These are phyloP conservation scores for Lophius americanus DNA, from an alignment of 2,797 vertebrate species.

Conservation along the genomic window DNA sequence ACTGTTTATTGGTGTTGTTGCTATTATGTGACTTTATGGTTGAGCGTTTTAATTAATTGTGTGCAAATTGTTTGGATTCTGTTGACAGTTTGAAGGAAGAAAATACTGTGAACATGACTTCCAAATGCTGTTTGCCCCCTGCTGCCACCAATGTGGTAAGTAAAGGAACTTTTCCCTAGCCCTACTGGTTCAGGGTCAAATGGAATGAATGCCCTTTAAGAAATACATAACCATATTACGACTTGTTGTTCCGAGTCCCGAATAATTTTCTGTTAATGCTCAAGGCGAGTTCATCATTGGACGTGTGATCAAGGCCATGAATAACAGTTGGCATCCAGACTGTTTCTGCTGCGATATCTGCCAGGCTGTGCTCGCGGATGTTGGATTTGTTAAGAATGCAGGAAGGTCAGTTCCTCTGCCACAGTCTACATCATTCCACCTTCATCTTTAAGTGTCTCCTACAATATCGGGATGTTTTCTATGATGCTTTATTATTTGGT, in stretches of 20 bases:
- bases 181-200: neutral
- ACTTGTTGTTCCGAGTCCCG: neutral
- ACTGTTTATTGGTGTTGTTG: neutral
- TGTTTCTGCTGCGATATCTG: conserved; percentile 98
- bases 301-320: conserved; percentile 99
- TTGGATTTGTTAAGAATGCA: conserved; percentile 98
- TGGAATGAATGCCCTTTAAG: neutral
- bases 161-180: conserved; percentile 13
- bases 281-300: conserved; percentile 98
- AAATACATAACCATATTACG: neutral
- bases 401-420: conserved; percentile 86
- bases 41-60: conserved; percentile 1
- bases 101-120: conserved; percentile 99
- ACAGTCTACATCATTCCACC: neutral
- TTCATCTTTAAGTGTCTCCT: neutral
- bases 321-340: conserved; percentile 98
- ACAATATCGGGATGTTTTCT: neutral
- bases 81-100: conserved; percentile 92
- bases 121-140: conserved; percentile 99
- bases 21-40: neutral
- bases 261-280: conserved; percentile 7
- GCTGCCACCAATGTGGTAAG: conserved; percentile 98
- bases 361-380: conserved; percentile 91
- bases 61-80: conserved; percentile 16
- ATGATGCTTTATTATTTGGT: neutral